Base-by-base conservation (phyloP, 1,140 invertebrate genomes). In the Zaprionus inermis region DNA sequence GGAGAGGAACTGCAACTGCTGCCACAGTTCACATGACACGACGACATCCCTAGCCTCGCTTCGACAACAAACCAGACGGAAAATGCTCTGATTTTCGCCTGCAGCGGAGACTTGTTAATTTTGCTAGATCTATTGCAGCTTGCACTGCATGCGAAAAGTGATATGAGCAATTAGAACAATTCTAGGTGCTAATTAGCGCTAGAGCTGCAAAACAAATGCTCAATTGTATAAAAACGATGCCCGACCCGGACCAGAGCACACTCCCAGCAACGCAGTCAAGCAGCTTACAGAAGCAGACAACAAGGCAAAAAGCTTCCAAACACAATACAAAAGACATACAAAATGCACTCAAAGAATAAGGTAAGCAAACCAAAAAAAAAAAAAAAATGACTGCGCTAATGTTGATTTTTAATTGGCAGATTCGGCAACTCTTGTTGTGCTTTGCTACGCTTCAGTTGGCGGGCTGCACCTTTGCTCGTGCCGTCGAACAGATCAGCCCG, bases 161-260 rank as follows among this genome's bases (percentile, higher is more conserved):
- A 78, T 66, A 46, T 64, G 77, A 55, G 38, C 64, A 88, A 80
- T 88, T 88, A 86, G 82, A 88, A 80, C 76, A 63, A 71, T 44
- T 63, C 51, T 11, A 78, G 64, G 79, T 83, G 83, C 55, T 88
- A 88, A 88, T 88, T 58, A 67, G 30, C 18, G 51, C 36, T 11
- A 60, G 49, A 64, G 49, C 66, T 55, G 61, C 49, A 76, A 79
- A 77, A 70, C 46, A 68, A 28, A 63, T 63, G 18, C 49, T 54
- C 58, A 65, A 59, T 89, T 70, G 79, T 89, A 89, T 88, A 88
- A 88, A 83, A 55, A 77, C 57, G 14, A 38, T 30, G n/a, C 18
- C 9, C 11, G 10, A 12, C 11, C 11, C 22, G 16, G 16, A 7
- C 22, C 10, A 56, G 56, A 61, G 18, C 79, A 72, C 83, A 86